Base-by-base conservation (phyloP, 2,113 vertebrate species). In the Rhegmatorhina hoffmannsi region DNA sequence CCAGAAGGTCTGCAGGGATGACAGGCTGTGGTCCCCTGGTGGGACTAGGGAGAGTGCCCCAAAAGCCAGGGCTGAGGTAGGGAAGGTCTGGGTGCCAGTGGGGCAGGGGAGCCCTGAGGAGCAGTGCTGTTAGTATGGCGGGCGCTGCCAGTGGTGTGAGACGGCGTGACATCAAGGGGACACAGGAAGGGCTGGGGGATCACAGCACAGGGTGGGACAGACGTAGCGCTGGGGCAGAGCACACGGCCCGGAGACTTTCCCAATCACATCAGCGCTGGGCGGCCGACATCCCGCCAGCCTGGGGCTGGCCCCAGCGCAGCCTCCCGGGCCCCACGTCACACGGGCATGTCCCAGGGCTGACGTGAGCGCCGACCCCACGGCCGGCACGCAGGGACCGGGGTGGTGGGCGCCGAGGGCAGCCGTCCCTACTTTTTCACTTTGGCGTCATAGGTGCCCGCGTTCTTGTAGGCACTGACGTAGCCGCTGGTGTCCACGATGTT, bases 381-480 rank as follows among this genome's bases (percentile, higher is more conserved):
- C 68, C 34, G 6, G 38, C 0, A 0, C 8, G 10, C 81, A 40
- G 89, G 89, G 87, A 62, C 47, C 15, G 19, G 62, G 66, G 24
- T 15, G 17, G 92, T 66, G 73, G 49, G 91, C 0, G n/a, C 76
- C 60, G 9, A 2, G 7, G 66, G 44, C 52, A 34, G 73, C 89
- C 20, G 0, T 52, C 87, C 87, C 97, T 97, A 98, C 78, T 98
- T 95, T 93, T 99, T 99, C 84, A 97, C 96, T 97, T 99, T 99
- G 82, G 98, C 76, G 1, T 99, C 98, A 6, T 99, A 99, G 17
- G 98, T 99, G 66, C 99, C 99, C 0, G 99, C 99, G 9, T 99
- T 97, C 98, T 98, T 99, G 98, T 99, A 99, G 63, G 99, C 98
- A 1, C 98, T 97, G 91, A 99, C 99, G 1, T 99, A 99, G 82